Evolutionary conservation across 2,113 vertebrate genomes (phyloP).

Genomic region (western clawed frog (Xenopus tropicalis)): UCB_Xtro_10.0 CM004445.2:26011001-26011500

Average conservation of each 20-base stretch:
- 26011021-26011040: neutral
- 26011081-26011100: constrained; percentile 27
- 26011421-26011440: too few species aligned
- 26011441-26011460: too few species aligned
- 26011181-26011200: constrained; percentile 33
- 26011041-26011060: constrained; percentile 29
- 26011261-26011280: neutral
- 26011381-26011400: too few species aligned
- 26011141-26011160: constrained; percentile 25
- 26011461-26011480: too few species aligned
- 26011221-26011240: neutral
- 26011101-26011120: constrained; percentile 30
- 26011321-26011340: too few species aligned
- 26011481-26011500: too few species aligned
- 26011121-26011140: constrained; percentile 36
- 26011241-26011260: neutral
- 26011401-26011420: too few species aligned
- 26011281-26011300: too few species aligned
- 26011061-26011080: constrained; percentile 35
- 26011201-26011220: constrained; percentile 8
- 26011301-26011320: too few species aligned
- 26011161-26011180: constrained; percentile 14
- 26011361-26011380: too few species aligned
- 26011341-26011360: too few species aligned
- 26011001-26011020: constrained; percentile 34